Base-by-base conservation (phyloP, 2,888 invertebrate genomes). In the Cartodere bifasciata region DNA sequence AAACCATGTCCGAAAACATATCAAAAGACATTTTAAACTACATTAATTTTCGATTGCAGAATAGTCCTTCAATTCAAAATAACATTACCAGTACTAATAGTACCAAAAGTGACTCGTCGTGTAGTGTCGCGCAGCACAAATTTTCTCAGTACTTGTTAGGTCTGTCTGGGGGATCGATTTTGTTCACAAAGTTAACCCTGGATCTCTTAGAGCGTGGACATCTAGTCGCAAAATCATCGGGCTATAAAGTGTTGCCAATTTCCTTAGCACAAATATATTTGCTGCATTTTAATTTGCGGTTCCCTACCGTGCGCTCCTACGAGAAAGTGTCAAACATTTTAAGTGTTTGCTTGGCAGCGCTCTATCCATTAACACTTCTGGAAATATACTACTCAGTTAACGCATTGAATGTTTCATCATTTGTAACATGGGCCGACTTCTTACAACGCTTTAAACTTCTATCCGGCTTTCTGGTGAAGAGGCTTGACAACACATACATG, bases 361-460 rank as follows among this genome's bases (percentile, higher is more conserved):
- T 95, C 6, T 86, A 87, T 58, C 94, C 95, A 0, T 60, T 95
- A 16, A 91, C 87, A 0, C 63, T 86, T 32, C 73, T 83, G 31
- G 92, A 94, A 62, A 87, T 97, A 47, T 92, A 83, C 57, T 87
- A 91, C 54, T 87, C 92, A 2, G 79, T 94, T 4, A 92, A 92
- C 61, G 80, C 92, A 1, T 67, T 91, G 29, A 67, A 79, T 45
- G 77, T 80, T 0, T 75, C 81, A 46, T 75, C 77, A 27, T 81
- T 82, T 49, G 62, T 92, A 35, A 75, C 82, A 2, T 91, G 90
- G 90, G 81, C 83, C 35, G 91, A 92, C 44, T 92, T 94, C 56
- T 67, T 86, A 41, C 81, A 84, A 53, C 70, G 90, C 53, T 85
- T 95, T 53, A 83, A 87, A 50, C 66, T 79, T 38, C 68, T 95